Base-by-base conservation (phyloP, 2,888 invertebrate species). In the Drosophila neotestacea region DNA sequence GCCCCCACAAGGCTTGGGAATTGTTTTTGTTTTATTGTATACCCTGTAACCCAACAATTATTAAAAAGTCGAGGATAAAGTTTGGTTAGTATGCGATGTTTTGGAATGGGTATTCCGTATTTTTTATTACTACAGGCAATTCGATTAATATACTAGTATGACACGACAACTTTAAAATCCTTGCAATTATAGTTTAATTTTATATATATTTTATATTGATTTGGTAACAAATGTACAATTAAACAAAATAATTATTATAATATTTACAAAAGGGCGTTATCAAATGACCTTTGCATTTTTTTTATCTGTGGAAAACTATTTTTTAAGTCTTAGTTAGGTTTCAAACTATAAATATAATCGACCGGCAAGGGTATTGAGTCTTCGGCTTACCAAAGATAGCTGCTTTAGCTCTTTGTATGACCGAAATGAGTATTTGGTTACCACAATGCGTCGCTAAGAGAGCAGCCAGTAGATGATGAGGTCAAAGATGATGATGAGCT, bases 381-480 rank as follows among this genome's bases (percentile, higher is more conserved):
- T 28, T 28, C 46, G 34, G 13, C 39, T 30, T 44, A 30, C 4
- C 6, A 11, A n/a, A n/a, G 7, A 34, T 34, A 51, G 32, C 4
- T 47, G 1, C 7, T 27, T 36, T 36, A 62, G 50, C 41, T 44
- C 51, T 65, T 54, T 56, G 44, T 73, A 50, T 55, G 50, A 54
- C 6, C 69, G 62, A 81, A 85, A 82, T 82, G 72, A 72, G 74
- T 73, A 77, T 85, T 85, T 65, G 67, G 77, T 68, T 69, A 44
- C 65, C 22, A 22, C 59, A 56, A 59, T 54, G 52, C 22, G 63
- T 39, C 58, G 56, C 32, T 34, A 61, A 67, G 71, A 64, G 76
- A 63, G 60, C 70, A 75, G 44, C 51, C 16, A 34, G 47, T 39
- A 34, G 30, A 47, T 38, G 62, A 39, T 41, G 55, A 51, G 48